phyloP scores from a whole-genome alignment of 2,888 invertebrate genomes.

The Eudemis profundana region DNA sequence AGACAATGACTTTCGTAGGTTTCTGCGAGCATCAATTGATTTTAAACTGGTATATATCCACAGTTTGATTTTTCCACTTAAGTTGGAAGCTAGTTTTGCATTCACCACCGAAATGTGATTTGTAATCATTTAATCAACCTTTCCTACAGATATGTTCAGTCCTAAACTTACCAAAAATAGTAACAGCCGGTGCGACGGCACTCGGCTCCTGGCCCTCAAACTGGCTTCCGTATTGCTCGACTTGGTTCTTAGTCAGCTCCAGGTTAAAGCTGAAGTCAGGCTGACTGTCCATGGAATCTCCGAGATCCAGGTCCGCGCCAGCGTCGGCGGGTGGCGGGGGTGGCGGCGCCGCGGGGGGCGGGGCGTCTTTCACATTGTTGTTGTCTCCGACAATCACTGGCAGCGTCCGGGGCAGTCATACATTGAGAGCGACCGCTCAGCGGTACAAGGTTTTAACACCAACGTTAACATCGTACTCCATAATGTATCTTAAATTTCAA shows the following conservation, averaged over 20 bases:
- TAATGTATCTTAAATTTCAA: not conserved
- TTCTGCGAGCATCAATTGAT: not conserved
- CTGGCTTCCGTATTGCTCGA: conserved; percentile 90
- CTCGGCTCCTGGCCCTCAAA: conserved; percentile 68
- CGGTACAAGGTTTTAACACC: conserved; percentile 12
- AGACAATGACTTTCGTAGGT: not conserved
- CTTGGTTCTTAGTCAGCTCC: conserved; percentile 89
- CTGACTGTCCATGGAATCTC: conserved; percentile 72
- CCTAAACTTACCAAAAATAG: conserved; percentile 76
- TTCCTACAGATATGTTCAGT: conserved; percentile 21
- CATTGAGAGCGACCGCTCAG: conserved; percentile 27
- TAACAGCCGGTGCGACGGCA: conserved; percentile 63
- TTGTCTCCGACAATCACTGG: conserved; percentile 69
- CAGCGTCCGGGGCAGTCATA: conserved; percentile 66
- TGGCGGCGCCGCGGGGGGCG: conserved; percentile 81
- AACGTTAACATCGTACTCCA: not conserved
- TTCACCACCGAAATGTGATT: not conserved
- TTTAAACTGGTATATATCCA: too few relatives aligned
- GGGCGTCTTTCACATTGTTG: conserved; percentile 71
- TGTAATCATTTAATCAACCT: not conserved
- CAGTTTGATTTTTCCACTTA: not conserved
- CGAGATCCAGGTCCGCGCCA: conserved; percentile 71
- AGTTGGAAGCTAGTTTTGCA: not conserved
- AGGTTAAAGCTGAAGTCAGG: conserved; percentile 87
- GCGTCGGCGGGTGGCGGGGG: conserved; percentile 84